Evolutionary conservation across 2,113 vertebrate genomes (phyloP), one percentile per base, ranked within the genome.

Genomic region (Chionomys nivalis): DNA sequence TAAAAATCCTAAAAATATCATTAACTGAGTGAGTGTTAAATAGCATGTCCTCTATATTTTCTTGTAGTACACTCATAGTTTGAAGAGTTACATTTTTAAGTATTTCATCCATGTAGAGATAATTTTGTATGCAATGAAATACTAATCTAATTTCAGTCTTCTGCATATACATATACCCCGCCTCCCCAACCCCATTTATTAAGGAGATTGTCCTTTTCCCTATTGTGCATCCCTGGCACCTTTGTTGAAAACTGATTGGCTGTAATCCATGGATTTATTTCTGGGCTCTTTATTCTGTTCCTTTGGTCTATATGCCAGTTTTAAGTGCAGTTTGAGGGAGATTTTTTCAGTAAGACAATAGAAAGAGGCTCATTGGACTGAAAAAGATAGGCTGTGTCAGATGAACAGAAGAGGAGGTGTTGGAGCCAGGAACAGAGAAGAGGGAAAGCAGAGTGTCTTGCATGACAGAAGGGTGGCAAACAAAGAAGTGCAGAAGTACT

Each of bases 321-420:
- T 78, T 89, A 95, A 94, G 83, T 65, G 47, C 17, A 33, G 75
- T 61, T 95, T 63, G n/a, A 82, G 93, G 68, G 33, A 85, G 14
- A 63, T 82, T 93, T 87, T 87, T 87, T 93, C 17, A 96, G 10
- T 61, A 93, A 93, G 77, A 89, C 66, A 61, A 36, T 78, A 55
- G 31, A 39, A 86, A 91, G 14, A 17, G 52, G n/a, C 68, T 97
- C 78, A 31, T 33, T 83, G 73, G 90, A 83, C 17, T 55, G 42
- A 83, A 73, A 88, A 94, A 42, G 49, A 83, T 6, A 72, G 81
- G n/a, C 9, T 68, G 14, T 16, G 47, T 42, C 49, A 72, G 19
- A 86, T 78, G 73, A 91, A 68, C 28, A 78, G 28, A 82, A 47
- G 77, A 92, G 39, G 68, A 61, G 16, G 49, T 14, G 2, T 19